Evolutionary conservation across 2,113 vertebrate species (phyloP).

Genomic region (cat (Felis catus)): F.catus_Fca126_mat1.0 CM031412.1:103165501-103166000

Average conservation of each 20-base stretch:
- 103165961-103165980: not conserved
- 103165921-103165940: not conserved
- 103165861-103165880: conserved; percentile 31
- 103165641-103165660: conserved; percentile 44
- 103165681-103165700: conserved; percentile 13
- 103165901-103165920: not conserved
- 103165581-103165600: too few relatives aligned
- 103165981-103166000: not conserved
- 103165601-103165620: too few relatives aligned
- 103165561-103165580: too few relatives aligned
- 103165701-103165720: not conserved
- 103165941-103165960: not conserved
- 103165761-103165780: not conserved
- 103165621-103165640: conserved; percentile 21
- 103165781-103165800: not conserved
- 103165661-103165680: conserved; percentile 8
- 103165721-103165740: conserved; percentile 3
- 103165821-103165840: not conserved
- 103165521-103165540: too few relatives aligned
- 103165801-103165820: not conserved
- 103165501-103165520: too few relatives aligned
- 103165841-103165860: conserved; percentile 46
- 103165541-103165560: too few relatives aligned
- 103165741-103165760: not conserved
- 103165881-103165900: not conserved